phyloP scores from a whole-genome alignment of 2,888 invertebrate genomes.

The Tetranychus truncatus region DNA sequence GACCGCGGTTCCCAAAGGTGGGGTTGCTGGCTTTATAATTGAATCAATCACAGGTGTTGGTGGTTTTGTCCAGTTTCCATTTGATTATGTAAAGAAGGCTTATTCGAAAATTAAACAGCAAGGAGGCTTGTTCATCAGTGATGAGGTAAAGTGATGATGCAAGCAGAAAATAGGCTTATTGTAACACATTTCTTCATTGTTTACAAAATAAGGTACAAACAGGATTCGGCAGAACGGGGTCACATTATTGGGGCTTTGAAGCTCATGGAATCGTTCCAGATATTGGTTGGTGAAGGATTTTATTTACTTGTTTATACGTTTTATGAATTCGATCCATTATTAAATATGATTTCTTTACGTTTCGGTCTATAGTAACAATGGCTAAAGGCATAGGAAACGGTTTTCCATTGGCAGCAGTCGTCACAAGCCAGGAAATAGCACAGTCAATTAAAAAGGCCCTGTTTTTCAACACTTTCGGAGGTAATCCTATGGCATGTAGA shows the following conservation, averaged over 20 bases:
- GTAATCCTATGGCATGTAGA: slow-evolving; percentile 72
- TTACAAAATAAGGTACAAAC: slow-evolving; percentile 55
- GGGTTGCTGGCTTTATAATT: slow-evolving; percentile 71
- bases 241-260: slow-evolving; percentile 91
- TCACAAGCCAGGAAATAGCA: slow-evolving; percentile 74
- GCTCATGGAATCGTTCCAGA: slow-evolving; percentile 67
- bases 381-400: slow-evolving; percentile 83
- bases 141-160: slow-evolving; percentile 47
- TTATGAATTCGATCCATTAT: background rate
- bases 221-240: slow-evolving; percentile 85
- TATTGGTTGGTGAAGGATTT: slow-evolving; percentile 40
- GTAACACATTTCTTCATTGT: background rate
- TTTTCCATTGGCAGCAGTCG: slow-evolving; percentile 83
- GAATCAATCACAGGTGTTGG: slow-evolving; percentile 87
- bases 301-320: background rate
- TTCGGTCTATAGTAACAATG: slow-evolving; percentile 50
- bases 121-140: slow-evolving; percentile 74
- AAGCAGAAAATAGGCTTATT: background rate
- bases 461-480: slow-evolving; percentile 91
- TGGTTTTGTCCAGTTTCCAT: slow-evolving; percentile 78
- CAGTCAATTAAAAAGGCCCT: slow-evolving; percentile 50
- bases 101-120: slow-evolving; percentile 54
- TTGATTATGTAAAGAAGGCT: slow-evolving; percentile 60
- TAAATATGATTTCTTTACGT: slow-evolving; percentile 14
- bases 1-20: slow-evolving; percentile 55